A percentile compares a stretch with the other conserved stretches of the same genome.
Evolutionary conservation across 1,140 invertebrate species (phyloP).

Genomic region (Tetramorium alpestre): DNA sequence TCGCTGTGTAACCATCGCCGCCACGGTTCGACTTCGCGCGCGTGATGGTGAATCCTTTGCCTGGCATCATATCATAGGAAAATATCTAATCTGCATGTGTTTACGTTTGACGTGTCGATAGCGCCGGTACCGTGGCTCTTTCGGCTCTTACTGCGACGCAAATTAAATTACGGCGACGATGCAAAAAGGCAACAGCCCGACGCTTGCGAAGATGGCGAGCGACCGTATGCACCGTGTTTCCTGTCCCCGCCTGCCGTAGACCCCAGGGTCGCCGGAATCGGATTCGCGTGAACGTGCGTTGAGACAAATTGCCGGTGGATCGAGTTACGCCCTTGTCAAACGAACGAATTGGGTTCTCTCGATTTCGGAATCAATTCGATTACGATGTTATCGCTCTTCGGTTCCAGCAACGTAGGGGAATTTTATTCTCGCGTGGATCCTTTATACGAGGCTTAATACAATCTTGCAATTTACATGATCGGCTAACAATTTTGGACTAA

Average conservation of each 20-base stretch:
- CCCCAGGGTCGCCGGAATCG: constrained; percentile 35
- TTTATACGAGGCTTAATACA: neutral
- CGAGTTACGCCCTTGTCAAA: constrained; percentile 54
- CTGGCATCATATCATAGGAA: constrained; percentile 77
- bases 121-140: constrained; percentile 43
- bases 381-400: constrained; percentile 39
- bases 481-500: neutral
- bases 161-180: constrained; percentile 55
- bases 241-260: neutral
- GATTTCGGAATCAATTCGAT: constrained; percentile 52
- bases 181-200: constrained; percentile 42
- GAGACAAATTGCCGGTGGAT: constrained; percentile 55
- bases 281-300: constrained; percentile 48
- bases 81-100: constrained; percentile 83
- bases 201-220: constrained; percentile 47
- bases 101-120: constrained; percentile 81
- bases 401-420: neutral
- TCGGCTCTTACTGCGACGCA: constrained; percentile 57
- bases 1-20: constrained; percentile 40
- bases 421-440: neutral
- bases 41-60: constrained; percentile 75
- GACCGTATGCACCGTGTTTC: neutral
- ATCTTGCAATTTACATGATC: neutral
- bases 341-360: constrained; percentile 45
- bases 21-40: constrained; percentile 33